A percentile compares a stretch with the other conserved stretches of the same genome.
Evolutionary conservation across 1,140 invertebrate species (phyloP).

Genomic region (Portunus trituberculatus): DNA sequence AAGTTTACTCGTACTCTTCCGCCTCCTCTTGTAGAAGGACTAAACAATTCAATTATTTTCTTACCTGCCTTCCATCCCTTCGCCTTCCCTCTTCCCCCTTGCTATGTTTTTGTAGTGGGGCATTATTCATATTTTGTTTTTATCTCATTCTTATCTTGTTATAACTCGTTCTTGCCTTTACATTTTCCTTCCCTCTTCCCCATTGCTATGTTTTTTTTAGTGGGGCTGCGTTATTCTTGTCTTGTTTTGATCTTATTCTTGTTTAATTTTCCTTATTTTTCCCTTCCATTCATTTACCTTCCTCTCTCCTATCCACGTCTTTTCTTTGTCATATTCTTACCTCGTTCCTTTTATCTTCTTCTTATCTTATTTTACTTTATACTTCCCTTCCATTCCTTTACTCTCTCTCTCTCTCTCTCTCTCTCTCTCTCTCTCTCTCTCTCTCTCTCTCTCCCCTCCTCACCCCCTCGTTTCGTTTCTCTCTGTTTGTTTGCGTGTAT

Average conservation of each 20-base stretch:
- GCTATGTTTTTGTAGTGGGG: not conserved
- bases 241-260: too few relatives aligned
- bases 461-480: not conserved
- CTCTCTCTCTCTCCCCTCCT: not conserved
- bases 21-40: not conserved
- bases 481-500: not conserved
- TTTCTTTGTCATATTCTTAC: too few relatives aligned
- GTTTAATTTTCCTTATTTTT: too few relatives aligned
- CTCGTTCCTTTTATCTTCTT: too few relatives aligned
- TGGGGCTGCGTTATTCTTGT: too few relatives aligned
- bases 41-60: not conserved
- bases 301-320: too few relatives aligned
- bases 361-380: not conserved
- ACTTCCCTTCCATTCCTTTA: not conserved
- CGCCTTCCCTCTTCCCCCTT: not conserved
- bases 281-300: too few relatives aligned
- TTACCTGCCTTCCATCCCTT: not conserved
- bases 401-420: not conserved
- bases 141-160: too few relatives aligned
- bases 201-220: too few relatives aligned
- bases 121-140: too few relatives aligned
- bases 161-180: not conserved
- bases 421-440: not conserved
- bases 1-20: not conserved
- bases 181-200: not conserved